Evolutionary conservation across 2,888 invertebrate genomes (phyloP), one percentile per base, ranked within the genome.

Genomic region (Boloria selene): DNA sequence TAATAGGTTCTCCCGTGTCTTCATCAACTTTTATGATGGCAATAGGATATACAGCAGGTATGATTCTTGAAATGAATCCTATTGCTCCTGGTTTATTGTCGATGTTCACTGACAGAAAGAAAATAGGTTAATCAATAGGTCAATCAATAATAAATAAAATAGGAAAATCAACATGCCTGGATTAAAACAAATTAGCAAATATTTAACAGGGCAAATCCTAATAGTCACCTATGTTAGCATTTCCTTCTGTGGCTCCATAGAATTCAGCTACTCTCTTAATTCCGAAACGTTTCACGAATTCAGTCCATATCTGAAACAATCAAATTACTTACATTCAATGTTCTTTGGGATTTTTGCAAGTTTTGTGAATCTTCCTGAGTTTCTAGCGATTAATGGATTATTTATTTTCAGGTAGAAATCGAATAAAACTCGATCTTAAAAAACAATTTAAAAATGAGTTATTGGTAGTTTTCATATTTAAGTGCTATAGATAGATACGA

Each of bases 201-300:
- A 31, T 31, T 31, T 31, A 22, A 22, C 3, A 38, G 2, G 10
- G 10, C 31, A 38, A 2, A 10, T 38, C 10, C 31, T 38, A 7
- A 38, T 31, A 6, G 18, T 88, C 88, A 96, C 96, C 95, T 71
- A 99, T 97, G 82, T 98, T 99, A 5, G 99, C 98, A 82, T 99
- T 99, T 79, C 99, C 99, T 93, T 99, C 99, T 0, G 99, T 99
- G 16, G 98, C 98, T 3, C 99, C 99, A 82, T 99, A 99, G 88
- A 99, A 98, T 90, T 99, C 99, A 0, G 96, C 96, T 31, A 99
- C 97, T 74, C 94, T 93, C 59, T 95, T 93, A 67, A 99, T 97
- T 61, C 95, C 95, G 82, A 99, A 99, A 47, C 99, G 94, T 63
- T 96, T 94, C 3, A 97, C 95, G 82, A 99, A 99, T 73, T 97